These are phyloP conservation scores for Aphaenogaster floridana DNA, from an alignment of 1,140 invertebrate species.

Conservation along the genomic window DNA sequence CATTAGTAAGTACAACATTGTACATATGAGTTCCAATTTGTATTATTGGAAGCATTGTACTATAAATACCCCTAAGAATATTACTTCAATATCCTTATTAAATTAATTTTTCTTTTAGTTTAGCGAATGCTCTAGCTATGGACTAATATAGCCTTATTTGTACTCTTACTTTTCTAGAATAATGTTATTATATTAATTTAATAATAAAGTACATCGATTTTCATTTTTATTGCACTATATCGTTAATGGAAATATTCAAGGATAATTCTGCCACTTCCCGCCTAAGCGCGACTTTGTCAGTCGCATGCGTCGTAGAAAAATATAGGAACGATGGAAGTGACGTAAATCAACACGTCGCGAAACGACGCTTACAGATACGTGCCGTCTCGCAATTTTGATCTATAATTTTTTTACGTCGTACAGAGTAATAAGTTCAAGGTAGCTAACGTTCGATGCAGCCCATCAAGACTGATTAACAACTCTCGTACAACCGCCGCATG, in stretches of 20 bases:
- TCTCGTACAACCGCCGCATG: not conserved
- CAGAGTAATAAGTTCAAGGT: constrained; percentile 39
- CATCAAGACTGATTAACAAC: constrained; percentile 23
- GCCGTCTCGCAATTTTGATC: constrained; percentile 52
- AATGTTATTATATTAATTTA: constrained; percentile 65
- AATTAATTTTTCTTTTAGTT: constrained; percentile 55
- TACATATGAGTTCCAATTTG: constrained; percentile 65
- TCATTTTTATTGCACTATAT: constrained; percentile 80
- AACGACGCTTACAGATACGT: constrained; percentile 29
- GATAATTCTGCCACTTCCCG: constrained; percentile 54
- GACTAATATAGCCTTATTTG: constrained; percentile 73
- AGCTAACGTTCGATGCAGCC: constrained; percentile 7
- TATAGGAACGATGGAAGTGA: constrained; percentile 67
- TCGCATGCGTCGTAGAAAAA: constrained; percentile 71
- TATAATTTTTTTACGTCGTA: constrained; percentile 29
- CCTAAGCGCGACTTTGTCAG: constrained; percentile 51
- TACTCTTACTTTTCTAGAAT: constrained; percentile 78
- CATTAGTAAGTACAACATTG: constrained; percentile 56
- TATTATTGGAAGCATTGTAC: constrained; percentile 47
- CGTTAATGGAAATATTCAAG: constrained; percentile 62
- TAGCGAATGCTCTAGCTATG: constrained; percentile 56
- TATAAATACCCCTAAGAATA: constrained; percentile 58
- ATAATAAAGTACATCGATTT: constrained; percentile 77
- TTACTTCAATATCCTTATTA: constrained; percentile 63
- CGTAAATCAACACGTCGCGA: constrained; percentile 65